These are phyloP conservation scores for Ectropis grisescens DNA, from an alignment of 1,140 invertebrate species.

Conservation along the genomic window DNA sequence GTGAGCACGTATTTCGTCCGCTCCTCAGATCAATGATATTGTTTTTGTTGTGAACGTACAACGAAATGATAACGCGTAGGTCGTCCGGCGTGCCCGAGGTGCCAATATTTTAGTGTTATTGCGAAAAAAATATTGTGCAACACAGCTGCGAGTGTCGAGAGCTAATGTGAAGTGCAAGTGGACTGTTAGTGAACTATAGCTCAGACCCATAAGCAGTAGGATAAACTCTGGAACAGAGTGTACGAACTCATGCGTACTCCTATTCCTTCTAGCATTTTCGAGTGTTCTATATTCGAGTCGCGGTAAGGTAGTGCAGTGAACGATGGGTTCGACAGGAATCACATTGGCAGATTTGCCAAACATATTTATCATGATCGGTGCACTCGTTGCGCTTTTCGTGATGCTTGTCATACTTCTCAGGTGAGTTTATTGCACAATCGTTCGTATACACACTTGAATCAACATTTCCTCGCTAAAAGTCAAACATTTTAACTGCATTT, in stretches of 20 bases:
- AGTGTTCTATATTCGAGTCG: slow-evolving; percentile 29
- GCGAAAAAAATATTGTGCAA: slow-evolving; percentile 32
- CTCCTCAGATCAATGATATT: slow-evolving; percentile 41
- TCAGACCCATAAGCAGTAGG: no score
- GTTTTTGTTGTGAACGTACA: slow-evolving; percentile 47
- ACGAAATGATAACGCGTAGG: slow-evolving; percentile 22
- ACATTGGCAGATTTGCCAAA: slow-evolving; percentile 79
- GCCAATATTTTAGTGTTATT: slow-evolving; percentile 20
- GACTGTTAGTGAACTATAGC: no score
- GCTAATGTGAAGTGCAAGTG: slow-evolving; percentile 7
- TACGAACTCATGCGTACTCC: slow-evolving; percentile 35
- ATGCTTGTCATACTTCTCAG: slow-evolving; percentile 59
- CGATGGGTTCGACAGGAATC: slow-evolving; percentile 70
- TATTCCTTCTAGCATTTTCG: slow-evolving; percentile 20
- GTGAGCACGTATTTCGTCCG: slow-evolving; percentile 22
- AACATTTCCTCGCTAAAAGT: no score
- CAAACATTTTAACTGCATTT: no score
- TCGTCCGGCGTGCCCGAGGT: slow-evolving; percentile 13
- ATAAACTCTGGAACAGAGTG: slow-evolving; percentile 21
- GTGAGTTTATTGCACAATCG: no score
- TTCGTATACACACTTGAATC: no score
- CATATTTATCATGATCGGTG: slow-evolving; percentile 78
- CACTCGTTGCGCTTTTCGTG: slow-evolving; percentile 68
- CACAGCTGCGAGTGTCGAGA: slow-evolving; percentile 14
- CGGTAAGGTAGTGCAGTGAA: slow-evolving; percentile 25